phyloP scores from a whole-genome alignment of 2,797 vertebrate species.

The Arnoldichthys spilopterus region DNA sequence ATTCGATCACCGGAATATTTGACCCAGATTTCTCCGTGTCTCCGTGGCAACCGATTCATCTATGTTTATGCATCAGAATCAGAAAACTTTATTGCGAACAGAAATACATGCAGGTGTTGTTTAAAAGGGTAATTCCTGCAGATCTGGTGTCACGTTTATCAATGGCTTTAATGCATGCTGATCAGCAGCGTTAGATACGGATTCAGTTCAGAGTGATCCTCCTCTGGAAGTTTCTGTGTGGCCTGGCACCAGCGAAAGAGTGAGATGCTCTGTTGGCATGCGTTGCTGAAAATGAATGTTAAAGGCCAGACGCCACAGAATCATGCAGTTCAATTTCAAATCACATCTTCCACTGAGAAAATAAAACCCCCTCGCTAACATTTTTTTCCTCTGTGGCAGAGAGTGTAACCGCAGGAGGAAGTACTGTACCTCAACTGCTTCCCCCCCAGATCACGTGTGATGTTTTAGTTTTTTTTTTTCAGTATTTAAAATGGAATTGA shows the following conservation, averaged over 20 bases:
- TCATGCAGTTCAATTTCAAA: neutral
- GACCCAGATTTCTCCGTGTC: neutral
- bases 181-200: no score
- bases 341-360: neutral
- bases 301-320: neutral
- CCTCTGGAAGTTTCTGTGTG: no score
- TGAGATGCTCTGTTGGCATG: neutral
- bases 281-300: neutral
- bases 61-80: neutral
- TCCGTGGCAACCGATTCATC: neutral
- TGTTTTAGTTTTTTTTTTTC: slow-evolving; percentile 17
- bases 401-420: slow-evolving; percentile 45
- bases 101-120: neutral
- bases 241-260: neutral
- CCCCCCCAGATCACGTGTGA: slow-evolving; percentile 35
- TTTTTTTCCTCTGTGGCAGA: slow-evolving; percentile 40
- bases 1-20: neutral
- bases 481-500: neutral
- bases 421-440: slow-evolving; percentile 40
- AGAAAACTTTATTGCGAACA: neutral
- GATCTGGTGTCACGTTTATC: no score
- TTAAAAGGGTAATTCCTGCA: no score
- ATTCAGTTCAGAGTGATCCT: neutral
- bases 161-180: no score
- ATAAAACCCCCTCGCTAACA: slow-evolving; percentile 5